Base-by-base conservation (phyloP, 2,888 invertebrate genomes). In the Dorcus parallelipipedus region DNA sequence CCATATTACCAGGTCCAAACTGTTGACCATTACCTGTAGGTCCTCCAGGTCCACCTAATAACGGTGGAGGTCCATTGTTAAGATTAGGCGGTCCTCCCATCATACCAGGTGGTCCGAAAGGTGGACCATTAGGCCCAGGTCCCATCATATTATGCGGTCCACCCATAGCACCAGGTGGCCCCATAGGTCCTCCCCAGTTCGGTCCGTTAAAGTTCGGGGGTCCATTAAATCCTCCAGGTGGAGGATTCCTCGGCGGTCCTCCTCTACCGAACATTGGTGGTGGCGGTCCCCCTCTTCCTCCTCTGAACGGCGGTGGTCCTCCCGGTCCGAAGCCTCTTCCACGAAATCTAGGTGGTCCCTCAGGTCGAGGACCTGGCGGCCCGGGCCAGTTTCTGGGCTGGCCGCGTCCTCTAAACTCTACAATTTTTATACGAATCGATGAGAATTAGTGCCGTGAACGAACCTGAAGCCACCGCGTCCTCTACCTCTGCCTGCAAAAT, bases 101-200 rank as follows among this genome's bases (percentile, higher is more conserved):
- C 59, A 66, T 63, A 4, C 64, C 63, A 10, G 67, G 68, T 0
- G 71, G 73, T 38, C 70, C 83, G 60, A 81, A 82, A 3, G 66
- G 65, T 39, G 82, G 82, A 0, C 82, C 81, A 67, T 81, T 82
- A n/a, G 74, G 72, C 9, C 65, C 70, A 40, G 66, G 70, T 1
- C 82, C 82, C 82, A 83, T 83, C 80, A 83, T 80, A 61, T 81
- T 82, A 0, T 84, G 84, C 26, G 78, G 78, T 52, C 78, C 78
- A 52, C 73, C 72, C 63, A 74, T 69, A 1, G 82, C 81, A 0
- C 83, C 83, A 76, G 82, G 82, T 1, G 83, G 83, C 0, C 84
- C 84, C 5, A 81, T 82, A 0, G 84, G 83, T 0, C 83, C 84
- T 9, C 86, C 88, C 89, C 89, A 90, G 74, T 87, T 89, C 10